Percentiles rank a stretch among this genome's conserved stretches.
Evolutionary conservation across 1,140 invertebrate genomes (phyloP).

Genomic region (Lasioglossum baleicum): DNA sequence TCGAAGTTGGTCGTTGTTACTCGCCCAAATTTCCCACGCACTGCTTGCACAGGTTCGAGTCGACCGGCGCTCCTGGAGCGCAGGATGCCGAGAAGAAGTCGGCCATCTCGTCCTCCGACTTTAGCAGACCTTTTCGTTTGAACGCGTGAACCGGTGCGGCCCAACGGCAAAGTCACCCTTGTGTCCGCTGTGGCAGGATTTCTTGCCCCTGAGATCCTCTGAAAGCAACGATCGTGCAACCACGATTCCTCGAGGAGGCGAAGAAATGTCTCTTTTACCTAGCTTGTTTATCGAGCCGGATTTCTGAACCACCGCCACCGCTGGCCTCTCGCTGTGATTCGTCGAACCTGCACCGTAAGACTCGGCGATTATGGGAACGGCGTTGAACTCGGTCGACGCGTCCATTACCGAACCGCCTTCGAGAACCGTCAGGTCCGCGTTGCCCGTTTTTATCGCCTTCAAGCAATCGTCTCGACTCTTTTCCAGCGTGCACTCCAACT

Average conservation of each 20-base stretch:
- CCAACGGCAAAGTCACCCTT: slow-evolving; percentile 77
- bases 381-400: slow-evolving; percentile 79
- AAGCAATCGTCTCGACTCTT: slow-evolving; percentile 83
- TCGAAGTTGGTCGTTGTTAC: slow-evolving; percentile 65
- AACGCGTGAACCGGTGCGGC: slow-evolving; percentile 79
- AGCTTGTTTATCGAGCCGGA: slow-evolving; percentile 70
- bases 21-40: slow-evolving; percentile 75
- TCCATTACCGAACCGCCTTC: slow-evolving; percentile 82
- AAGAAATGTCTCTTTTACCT: slow-evolving; percentile 12
- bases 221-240: slow-evolving; percentile 20
- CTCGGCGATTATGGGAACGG: slow-evolving; percentile 80
- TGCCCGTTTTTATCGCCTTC: slow-evolving; percentile 82
- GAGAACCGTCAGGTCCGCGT: slow-evolving; percentile 84
- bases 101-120: slow-evolving; percentile 74
- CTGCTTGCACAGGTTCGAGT: slow-evolving; percentile 73
- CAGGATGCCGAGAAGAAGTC: slow-evolving; percentile 80
- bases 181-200: slow-evolving; percentile 81
- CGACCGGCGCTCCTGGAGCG: slow-evolving; percentile 72
- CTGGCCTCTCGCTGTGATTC: slow-evolving; percentile 76
- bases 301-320: slow-evolving; percentile 83
- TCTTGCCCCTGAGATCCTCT: slow-evolving; percentile 79
- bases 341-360: slow-evolving; percentile 74
- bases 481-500: slow-evolving; percentile 83
- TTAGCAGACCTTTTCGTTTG: slow-evolving; percentile 76
- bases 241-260: no score